Base-by-base conservation (phyloP, 2,888 invertebrate genomes). In the Caenorhabditis angaria region DNA sequence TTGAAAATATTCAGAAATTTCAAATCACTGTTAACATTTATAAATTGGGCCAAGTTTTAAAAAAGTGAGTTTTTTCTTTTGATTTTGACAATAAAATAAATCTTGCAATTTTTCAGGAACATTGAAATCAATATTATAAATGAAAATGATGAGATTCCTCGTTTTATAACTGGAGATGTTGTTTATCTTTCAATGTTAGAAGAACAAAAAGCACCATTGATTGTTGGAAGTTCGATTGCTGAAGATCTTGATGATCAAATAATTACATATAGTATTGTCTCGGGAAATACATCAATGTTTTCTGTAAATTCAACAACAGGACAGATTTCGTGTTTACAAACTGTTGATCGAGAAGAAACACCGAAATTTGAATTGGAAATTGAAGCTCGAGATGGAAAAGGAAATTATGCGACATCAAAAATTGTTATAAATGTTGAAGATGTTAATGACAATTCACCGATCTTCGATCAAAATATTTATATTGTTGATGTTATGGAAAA, bases 391-490 rank as follows among this genome's bases (percentile, higher is more conserved):
- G 81, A 81, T 32, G 62, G 65, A 2, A 70, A 75, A 41, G 60
- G 69, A 0, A 55, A 71, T 12, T 64, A 57, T 4, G 65, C 70
- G 0, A 62, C 58, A 1, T 66, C 68, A 0, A 47, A 51, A 1
- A 70, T 81, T 58, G 25, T 68, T 35, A 76, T 82, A 25, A 55
- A 65, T 48, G 79, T 82, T 12, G 62, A 78, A 24, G 82, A 82
- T 54, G 65, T 76, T 51, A 82, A 83, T 53, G 82, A 83, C 35
- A 79, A 83, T 60, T 51, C 69, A 27, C 83, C 83, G 18, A 59
- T 47, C n/a, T 83, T 82, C 60, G 93, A 92, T 83, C 92, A 93
- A 75, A 61, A 75, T 83, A 63, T 66, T 20, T 83, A 80, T 51
- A 53, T 55, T 20, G 56, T 88, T 65, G 79, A 77, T 18, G 63